Conservation (phyloP, 2,797 vertebrate species). For the Syngnathus acus region DNA sequence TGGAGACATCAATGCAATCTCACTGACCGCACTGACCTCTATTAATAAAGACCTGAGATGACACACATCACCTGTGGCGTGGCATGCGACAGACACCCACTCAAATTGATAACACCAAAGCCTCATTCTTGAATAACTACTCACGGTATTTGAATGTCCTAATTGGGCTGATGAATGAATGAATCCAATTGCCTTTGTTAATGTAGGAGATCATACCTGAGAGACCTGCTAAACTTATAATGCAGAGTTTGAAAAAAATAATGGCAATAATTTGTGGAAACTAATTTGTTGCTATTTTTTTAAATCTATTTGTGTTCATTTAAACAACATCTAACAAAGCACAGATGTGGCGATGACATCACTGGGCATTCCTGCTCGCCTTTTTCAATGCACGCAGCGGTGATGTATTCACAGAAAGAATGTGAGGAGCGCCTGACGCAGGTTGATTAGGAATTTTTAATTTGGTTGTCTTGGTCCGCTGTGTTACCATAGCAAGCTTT, state of each 20-base stretch:
- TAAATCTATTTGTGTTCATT: too few relatives aligned
- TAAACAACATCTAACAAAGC: background rate
- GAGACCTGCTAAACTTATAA: background rate
- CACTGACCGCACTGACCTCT: background rate
- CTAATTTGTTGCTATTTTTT: too few relatives aligned
- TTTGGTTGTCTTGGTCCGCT: constrained; percentile 10
- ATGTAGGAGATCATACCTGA: background rate
- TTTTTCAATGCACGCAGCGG: constrained; percentile 12
- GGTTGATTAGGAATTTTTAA: constrained; percentile 2
- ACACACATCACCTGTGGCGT: constrained; percentile 36
- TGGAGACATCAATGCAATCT: background rate
- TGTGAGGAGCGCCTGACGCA: constrained; percentile 36
- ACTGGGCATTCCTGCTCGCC: constrained; percentile 15
- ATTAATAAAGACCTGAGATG: constrained; percentile 43
- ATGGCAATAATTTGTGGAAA: too few relatives aligned
- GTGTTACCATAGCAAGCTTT: constrained; percentile 28
- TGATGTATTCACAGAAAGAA: constrained; percentile 25
- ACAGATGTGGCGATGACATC: constrained; percentile 10
- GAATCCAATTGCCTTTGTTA: constrained; percentile 1
- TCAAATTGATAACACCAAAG: background rate
- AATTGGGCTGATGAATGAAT: constrained; percentile 49
- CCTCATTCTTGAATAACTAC: constrained; percentile 32
- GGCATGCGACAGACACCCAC: constrained; percentile 2
- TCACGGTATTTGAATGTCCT: constrained; percentile 33
- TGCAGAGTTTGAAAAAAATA: too few relatives aligned